Evolutionary conservation across 2,797 vertebrate species (phyloP).

Genomic region (Acanthopagrus latus): DNA sequence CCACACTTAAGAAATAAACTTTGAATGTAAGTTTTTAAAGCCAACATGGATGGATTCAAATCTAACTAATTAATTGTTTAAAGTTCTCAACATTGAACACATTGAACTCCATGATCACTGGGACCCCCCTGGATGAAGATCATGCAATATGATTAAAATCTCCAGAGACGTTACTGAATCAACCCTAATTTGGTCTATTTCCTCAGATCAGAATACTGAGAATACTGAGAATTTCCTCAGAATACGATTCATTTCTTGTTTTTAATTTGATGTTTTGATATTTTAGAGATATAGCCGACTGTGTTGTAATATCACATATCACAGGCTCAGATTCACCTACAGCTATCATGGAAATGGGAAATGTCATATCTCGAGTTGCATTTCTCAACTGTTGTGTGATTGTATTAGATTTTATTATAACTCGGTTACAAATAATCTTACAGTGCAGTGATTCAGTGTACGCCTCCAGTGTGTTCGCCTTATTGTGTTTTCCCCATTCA

Average conservation of each 20-base stretch:
- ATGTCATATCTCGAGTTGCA: background rate
- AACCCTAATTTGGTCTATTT: background rate
- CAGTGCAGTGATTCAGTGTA: background rate
- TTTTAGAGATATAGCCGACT: background rate
- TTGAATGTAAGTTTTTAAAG: background rate
- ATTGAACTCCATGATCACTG: background rate
- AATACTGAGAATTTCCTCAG: too few species aligned
- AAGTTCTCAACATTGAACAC: background rate
- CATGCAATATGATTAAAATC: constrained; percentile 2
- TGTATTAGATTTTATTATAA: background rate
- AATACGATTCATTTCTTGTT: background rate
- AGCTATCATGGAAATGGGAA: background rate
- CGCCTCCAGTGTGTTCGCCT: background rate
- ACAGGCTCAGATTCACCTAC: background rate
- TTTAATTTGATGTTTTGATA: background rate
- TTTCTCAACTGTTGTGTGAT: background rate
- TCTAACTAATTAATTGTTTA: background rate
- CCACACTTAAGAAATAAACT: background rate
- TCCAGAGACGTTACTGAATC: background rate
- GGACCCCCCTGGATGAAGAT: background rate
- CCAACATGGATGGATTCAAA: background rate
- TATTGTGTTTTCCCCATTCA: background rate
- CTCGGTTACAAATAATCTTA: background rate
- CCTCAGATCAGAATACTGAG: too few species aligned
- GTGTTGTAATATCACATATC: background rate